These are phyloP conservation scores for Dissostichus mawsoni DNA, from an alignment of 2,113 vertebrate species.

Conservation along the genomic window DNA sequence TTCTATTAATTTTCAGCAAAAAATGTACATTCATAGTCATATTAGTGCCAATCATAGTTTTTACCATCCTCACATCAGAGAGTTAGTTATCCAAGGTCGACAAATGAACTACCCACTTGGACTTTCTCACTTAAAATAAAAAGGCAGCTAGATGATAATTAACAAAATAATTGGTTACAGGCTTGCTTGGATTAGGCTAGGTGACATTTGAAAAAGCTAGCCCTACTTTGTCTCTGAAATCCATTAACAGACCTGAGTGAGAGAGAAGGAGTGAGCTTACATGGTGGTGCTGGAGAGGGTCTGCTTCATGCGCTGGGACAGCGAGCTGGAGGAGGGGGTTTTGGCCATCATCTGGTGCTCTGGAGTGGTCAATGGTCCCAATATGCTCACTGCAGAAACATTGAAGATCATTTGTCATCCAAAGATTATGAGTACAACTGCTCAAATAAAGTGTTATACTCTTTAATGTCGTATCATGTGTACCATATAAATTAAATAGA, in stretches of 20 bases:
- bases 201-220: neutral
- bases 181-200: neutral
- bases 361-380: slow-evolving; percentile 93
- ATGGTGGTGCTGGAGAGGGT: slow-evolving; percentile 90
- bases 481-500: neutral
- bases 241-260: neutral
- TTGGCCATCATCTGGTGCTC: slow-evolving; percentile 90
- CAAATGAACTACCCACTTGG: neutral
- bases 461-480: neutral
- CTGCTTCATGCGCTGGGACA: slow-evolving; percentile 90
- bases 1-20: no score
- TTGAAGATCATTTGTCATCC: neutral
- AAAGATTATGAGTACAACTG: neutral
- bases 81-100: no score
- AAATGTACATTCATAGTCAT: no score
- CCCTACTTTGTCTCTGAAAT: neutral
- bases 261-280: slow-evolving; percentile 75
- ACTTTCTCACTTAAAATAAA: neutral
- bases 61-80: no score
- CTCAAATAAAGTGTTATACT: neutral
- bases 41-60: no score
- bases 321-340: slow-evolving; percentile 91
- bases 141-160: neutral
- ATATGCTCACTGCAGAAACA: slow-evolving; percentile 87
- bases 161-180: neutral